phyloP scores from a whole-genome alignment of 2,888 invertebrate genomes.

The Deroplatys truncata region DNA sequence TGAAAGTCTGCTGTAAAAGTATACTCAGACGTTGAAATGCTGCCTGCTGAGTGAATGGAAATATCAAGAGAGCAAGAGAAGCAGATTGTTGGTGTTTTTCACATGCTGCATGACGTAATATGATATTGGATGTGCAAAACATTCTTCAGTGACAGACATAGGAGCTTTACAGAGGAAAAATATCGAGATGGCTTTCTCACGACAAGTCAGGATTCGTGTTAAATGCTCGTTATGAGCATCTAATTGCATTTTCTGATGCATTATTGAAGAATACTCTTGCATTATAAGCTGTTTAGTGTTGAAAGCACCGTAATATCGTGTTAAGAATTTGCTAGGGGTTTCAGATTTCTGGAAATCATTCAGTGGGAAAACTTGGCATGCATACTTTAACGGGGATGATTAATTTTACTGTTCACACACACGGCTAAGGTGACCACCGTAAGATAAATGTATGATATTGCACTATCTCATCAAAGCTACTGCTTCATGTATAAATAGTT shows the following conservation, averaged over 20 bases:
- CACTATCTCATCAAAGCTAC: too few relatives aligned
- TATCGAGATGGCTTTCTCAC: not conserved
- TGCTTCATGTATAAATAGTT: too few relatives aligned
- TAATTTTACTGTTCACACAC: too few relatives aligned
- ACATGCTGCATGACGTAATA: not conserved
- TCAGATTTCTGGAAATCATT: not conserved
- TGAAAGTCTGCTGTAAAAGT: too few relatives aligned
- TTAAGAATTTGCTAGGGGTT: not conserved
- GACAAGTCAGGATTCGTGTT: not conserved
- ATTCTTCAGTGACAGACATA: not conserved
- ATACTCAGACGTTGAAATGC: not conserved
- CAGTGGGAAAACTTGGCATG: not conserved
- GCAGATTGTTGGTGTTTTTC: not conserved
- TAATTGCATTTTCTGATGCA: not conserved
- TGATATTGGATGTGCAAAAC: not conserved
- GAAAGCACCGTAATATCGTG: not conserved
- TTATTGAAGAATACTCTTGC: not conserved
- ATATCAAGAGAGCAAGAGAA: not conserved
- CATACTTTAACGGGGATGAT: too few relatives aligned
- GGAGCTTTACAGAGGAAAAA: not conserved
- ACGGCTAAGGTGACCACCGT: too few relatives aligned
- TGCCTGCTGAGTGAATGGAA: not conserved
- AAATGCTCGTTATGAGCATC: not conserved
- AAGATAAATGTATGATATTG: too few relatives aligned
- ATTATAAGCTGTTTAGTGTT: not conserved